Conservation (phyloP, 2,888 invertebrate species). For the Dyspetes luteomarginatus region DNA sequence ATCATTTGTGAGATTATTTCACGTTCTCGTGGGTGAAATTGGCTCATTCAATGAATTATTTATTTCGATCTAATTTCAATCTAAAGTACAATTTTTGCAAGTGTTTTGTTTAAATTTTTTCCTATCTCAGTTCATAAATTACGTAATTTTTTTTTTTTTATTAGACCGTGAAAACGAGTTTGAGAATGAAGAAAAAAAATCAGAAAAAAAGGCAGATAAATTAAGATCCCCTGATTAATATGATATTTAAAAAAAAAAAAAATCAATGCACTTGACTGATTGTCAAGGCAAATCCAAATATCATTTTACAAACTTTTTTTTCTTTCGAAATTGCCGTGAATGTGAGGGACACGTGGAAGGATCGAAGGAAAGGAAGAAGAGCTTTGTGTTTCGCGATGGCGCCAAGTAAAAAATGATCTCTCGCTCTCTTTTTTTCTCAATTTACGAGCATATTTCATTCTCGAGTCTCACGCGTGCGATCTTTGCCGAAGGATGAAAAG, state of each 20-base stretch:
- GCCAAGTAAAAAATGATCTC: conserved; percentile 54
- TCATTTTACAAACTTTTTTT: background rate
- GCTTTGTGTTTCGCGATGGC: conserved; percentile 64
- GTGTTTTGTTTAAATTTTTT: background rate
- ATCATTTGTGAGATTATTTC: background rate
- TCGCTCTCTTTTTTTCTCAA: conserved; percentile 46
- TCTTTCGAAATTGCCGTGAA: background rate
- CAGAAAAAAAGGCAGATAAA: background rate
- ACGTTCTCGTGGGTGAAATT: background rate
- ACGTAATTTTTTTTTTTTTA: background rate
- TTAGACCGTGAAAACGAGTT: background rate
- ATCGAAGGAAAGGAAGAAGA: conserved; percentile 20
- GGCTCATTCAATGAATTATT: background rate
- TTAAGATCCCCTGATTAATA: background rate
- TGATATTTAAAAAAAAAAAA: background rate
- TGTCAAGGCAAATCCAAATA: background rate
- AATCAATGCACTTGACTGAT: too few species aligned
- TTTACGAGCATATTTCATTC: conserved; percentile 59
- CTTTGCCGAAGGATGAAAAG: conserved; percentile 61
- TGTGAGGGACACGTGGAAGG: background rate
- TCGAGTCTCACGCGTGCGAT: conserved; percentile 48
- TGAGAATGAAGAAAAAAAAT: background rate
- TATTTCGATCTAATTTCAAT: background rate
- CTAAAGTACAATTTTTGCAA: background rate
- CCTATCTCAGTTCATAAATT: too few species aligned